These are phyloP conservation scores for Amblyteles armatorius DNA, from an alignment of 2,888 invertebrate species.

Conservation along the genomic window DNA sequence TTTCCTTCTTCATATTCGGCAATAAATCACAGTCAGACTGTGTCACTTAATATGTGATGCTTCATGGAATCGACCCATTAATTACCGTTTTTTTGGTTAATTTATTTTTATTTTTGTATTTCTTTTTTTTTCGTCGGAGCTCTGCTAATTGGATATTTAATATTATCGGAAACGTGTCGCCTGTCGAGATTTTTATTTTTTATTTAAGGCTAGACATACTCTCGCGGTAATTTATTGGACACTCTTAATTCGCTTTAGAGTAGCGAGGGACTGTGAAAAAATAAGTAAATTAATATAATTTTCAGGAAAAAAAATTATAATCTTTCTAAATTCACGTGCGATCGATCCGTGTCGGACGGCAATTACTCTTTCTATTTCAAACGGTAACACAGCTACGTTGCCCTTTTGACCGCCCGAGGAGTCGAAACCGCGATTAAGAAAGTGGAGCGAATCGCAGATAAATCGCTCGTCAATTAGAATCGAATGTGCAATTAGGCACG, in stretches of 20 bases:
- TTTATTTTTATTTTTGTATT: no score
- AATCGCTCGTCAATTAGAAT: slow-evolving; percentile 20
- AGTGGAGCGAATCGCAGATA: slow-evolving; percentile 1
- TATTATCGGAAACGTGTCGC: slow-evolving; percentile 6
- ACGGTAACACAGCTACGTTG: no score
- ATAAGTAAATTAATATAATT: not conserved
- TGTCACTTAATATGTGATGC: not conserved
- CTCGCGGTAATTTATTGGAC: not conserved
- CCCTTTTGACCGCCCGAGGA: no score
- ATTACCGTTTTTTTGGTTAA: not conserved
- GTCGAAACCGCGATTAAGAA: slow-evolving; percentile 1
- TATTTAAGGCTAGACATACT: not conserved
- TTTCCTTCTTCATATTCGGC: not conserved
- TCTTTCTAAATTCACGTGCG: not conserved
- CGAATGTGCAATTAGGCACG: slow-evolving; percentile 16
- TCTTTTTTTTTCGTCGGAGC: not conserved
- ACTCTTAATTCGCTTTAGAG: not conserved
- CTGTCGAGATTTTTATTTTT: not conserved
- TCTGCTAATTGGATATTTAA: slow-evolving; percentile 9
- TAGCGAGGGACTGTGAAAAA: not conserved
- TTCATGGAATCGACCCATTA: not conserved
- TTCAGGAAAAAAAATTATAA: not conserved
- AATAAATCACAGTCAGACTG: not conserved
- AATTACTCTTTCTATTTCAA: not conserved
- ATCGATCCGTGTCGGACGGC: not conserved